phyloP scores from a whole-genome alignment of 2,888 invertebrate species.

The Geophilus truncorum region DNA sequence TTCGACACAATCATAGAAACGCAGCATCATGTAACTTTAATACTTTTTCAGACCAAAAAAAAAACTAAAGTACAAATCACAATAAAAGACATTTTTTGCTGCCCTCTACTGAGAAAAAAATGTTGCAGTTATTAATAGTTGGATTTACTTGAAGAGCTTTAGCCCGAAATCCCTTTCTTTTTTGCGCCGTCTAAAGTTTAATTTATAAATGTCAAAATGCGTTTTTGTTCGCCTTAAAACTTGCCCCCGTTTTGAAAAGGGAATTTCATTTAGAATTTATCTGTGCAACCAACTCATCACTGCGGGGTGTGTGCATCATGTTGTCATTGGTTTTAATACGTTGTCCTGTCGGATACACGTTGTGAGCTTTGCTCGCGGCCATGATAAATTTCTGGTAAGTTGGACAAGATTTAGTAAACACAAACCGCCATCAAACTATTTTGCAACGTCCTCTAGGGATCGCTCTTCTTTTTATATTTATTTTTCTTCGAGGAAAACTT shows the following conservation, averaged over 20 bases:
- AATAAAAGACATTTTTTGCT: no score
- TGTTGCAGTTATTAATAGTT: not conserved
- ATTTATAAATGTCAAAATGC: not conserved
- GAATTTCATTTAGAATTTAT: slow-evolving; percentile 19
- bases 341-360: slow-evolving; percentile 14
- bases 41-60: not conserved
- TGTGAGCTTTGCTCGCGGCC: not conserved
- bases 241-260: not conserved
- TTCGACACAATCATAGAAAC: not conserved
- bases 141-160: not conserved
- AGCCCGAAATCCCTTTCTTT: not conserved
- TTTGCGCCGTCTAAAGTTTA: not conserved
- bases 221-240: not conserved
- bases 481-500: not conserved
- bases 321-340: slow-evolving; percentile 27
- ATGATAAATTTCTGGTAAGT: not conserved
- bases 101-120: not conserved
- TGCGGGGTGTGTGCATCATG: slow-evolving; percentile 18
- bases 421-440: not conserved
- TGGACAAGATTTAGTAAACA: not conserved
- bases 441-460: not conserved
- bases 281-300: slow-evolving; percentile 19
- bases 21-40: not conserved
- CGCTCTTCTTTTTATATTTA: not conserved
- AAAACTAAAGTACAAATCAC: no score